Conservation (phyloP, 53 echinoderm and acorn worm genomes). For the Arbacia lixula region DNA sequence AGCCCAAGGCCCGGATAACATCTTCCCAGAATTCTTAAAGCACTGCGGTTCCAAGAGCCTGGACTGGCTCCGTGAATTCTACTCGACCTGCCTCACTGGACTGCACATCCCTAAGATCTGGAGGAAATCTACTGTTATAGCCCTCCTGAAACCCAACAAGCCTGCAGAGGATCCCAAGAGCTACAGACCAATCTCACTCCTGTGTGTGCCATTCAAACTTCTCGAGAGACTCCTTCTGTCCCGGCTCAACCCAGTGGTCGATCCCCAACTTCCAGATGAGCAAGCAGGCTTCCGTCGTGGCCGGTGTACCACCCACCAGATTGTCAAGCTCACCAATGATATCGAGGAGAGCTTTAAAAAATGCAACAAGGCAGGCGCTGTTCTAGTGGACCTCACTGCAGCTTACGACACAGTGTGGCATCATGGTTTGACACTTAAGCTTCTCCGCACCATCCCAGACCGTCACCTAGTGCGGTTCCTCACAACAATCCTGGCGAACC, state of each 20-base stretch:
- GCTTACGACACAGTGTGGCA: slow-evolving; percentile 73
- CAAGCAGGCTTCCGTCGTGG: slow-evolving; percentile 71
- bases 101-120: slow-evolving; percentile 57
- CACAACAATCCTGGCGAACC: slow-evolving; percentile 55
- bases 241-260: slow-evolving; percentile 48
- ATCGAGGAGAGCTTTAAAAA: slow-evolving; percentile 56
- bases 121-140: slow-evolving; percentile 51
- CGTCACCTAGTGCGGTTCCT: no score
- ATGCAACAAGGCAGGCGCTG: slow-evolving; percentile 51
- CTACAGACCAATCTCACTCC: slow-evolving; percentile 60
- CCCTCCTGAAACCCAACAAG: slow-evolving; percentile 65
- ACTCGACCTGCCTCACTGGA: slow-evolving; percentile 43
- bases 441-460: slow-evolving; percentile 50
- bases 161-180: slow-evolving; percentile 63
- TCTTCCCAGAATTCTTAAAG: slow-evolving; percentile 47
- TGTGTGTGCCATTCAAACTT: slow-evolving; percentile 63
- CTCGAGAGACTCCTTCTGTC: slow-evolving; percentile 44
- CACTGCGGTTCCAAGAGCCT: slow-evolving; percentile 45
- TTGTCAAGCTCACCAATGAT: slow-evolving; percentile 53
- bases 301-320: slow-evolving; percentile 44
- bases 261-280: slow-evolving; percentile 59
- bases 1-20: slow-evolving; percentile 42
- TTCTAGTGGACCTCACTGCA: slow-evolving; percentile 63
- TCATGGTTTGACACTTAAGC: slow-evolving; percentile 49
- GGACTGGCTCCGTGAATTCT: slow-evolving; percentile 57